Conservation (phyloP, 2,888 invertebrate genomes). For the Chydorus sphaericus region DNA sequence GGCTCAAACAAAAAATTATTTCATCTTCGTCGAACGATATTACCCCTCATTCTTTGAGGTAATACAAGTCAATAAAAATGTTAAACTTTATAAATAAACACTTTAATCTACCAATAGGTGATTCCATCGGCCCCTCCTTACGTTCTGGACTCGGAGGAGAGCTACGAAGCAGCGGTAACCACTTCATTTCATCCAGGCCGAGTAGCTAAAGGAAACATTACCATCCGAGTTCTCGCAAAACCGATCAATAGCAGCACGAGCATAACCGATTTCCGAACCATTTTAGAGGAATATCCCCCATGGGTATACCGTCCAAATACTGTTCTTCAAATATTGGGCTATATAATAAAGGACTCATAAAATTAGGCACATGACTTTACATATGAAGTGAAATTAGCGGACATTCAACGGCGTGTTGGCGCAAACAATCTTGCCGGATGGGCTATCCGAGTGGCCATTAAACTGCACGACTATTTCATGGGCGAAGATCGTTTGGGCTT, state of each 20-base stretch:
- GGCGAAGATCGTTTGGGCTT: constrained; percentile 23
- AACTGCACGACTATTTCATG: constrained; percentile 10
- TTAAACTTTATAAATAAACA: too few species aligned
- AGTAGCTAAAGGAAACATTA: constrained; percentile 27
- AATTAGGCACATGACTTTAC: constrained; percentile 7
- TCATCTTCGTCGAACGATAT: constrained; percentile 29
- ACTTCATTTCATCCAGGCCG: constrained; percentile 27
- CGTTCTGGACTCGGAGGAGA: constrained; percentile 26
- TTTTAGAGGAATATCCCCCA: constrained; percentile 8
- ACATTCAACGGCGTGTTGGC: background rate
- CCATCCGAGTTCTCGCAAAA: constrained; percentile 24
- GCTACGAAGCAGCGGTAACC: constrained; percentile 23
- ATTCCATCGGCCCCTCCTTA: constrained; percentile 27
- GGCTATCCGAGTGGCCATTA: constrained; percentile 6
- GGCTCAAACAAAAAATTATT: constrained; percentile 27
- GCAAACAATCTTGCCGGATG: background rate
- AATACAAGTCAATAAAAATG: too few species aligned
- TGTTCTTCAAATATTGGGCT: background rate
- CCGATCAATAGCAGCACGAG: background rate
- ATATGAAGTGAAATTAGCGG: background rate
- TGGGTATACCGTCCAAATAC: constrained; percentile 9
- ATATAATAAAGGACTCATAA: background rate
- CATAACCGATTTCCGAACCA: background rate
- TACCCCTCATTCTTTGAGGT: constrained; percentile 30
- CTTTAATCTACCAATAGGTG: too few species aligned